Evolutionary conservation across 2,113 vertebrate genomes (phyloP), one percentile per base, ranked within the genome.

Genomic region (Amia ocellicauda): DNA sequence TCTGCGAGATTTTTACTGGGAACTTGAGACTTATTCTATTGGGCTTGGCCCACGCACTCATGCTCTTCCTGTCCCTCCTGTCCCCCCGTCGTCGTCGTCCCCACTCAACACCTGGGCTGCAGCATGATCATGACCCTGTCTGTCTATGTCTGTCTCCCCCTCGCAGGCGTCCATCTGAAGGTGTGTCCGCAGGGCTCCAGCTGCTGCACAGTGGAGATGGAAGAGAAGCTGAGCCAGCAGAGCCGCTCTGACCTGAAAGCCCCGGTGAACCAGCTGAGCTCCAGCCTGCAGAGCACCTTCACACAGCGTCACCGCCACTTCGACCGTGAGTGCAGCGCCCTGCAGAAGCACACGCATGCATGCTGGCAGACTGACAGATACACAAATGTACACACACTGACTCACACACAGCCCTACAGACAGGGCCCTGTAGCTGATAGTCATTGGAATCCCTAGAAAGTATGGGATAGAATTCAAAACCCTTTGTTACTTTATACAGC

Each of bases 131-230:
- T 47, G 43, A 9, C 43, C 22, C 66, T 68, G 28, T 61, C 22
- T 19, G 20, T 31, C 27, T 62, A 26, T 63, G 5, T 41, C 17
- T 54, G 0, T 57, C 45, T 62, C 31, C 26, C 52, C 24, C 1
- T 0, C 74, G 16, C 82, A 99, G 97, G 93, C 71, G 93, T 93
- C 51, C 88, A 93, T 57, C 84, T 98, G 84, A 98, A 98, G 81
- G 93, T 99, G 66, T 99, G 97, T 82, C 89, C 92, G 0, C 94
- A 93, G 80, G 90, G 88, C 68, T 93, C 90, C 85, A 97, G 95
- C 1, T 99, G 97, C 89, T 99, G 97, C 82, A 96, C 96, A n/a
- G 82, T 90, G 80, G 94, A 94, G 75, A 98, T 98, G 96, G 97
- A 99, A 73, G 95, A 99, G 80, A 97, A 93, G 72, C 91, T 98